phyloP scores from a whole-genome alignment of 2,888 invertebrate genomes.

The Sialis fuliginosa region DNA sequence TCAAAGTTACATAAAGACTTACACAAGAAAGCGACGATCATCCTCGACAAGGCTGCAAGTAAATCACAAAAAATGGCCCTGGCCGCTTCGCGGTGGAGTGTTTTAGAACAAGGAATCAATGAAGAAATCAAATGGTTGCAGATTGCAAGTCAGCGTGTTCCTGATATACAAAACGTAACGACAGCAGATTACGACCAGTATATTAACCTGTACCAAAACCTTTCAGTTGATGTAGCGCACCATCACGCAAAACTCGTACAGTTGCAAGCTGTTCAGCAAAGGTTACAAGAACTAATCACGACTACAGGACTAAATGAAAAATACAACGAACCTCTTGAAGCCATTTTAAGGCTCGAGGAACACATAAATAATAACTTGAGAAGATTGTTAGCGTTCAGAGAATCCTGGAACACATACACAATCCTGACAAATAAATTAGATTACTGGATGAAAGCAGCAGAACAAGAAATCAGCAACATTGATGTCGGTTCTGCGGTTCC shows the following conservation, averaged over 20 bases:
- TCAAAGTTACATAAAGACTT: slow-evolving; percentile 56
- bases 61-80: slow-evolving; percentile 69
- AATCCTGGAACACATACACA: slow-evolving; percentile 62
- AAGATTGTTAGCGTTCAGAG: slow-evolving; percentile 54
- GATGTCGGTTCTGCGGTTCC: slow-evolving; percentile 42
- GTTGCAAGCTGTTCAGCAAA: slow-evolving; percentile 51
- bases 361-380: slow-evolving; percentile 56
- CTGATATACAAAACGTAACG: slow-evolving; percentile 61
- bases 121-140: slow-evolving; percentile 71
- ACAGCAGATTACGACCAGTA: slow-evolving; percentile 73
- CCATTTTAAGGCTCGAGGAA: slow-evolving; percentile 53
- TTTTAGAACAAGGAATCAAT: slow-evolving; percentile 62
- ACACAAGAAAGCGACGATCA: slow-evolving; percentile 54
- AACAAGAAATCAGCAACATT: slow-evolving; percentile 47
- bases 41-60: slow-evolving; percentile 65
- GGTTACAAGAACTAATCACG: slow-evolving; percentile 53
- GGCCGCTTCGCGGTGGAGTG: slow-evolving; percentile 70
- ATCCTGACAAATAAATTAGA: slow-evolving; percentile 54
- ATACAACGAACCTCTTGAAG: slow-evolving; percentile 53
- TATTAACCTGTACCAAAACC: slow-evolving; percentile 63
- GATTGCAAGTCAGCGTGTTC: slow-evolving; percentile 68
- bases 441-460: slow-evolving; percentile 57
- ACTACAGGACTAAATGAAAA: slow-evolving; percentile 58
- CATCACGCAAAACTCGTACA: slow-evolving; percentile 65
- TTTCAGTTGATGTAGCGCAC: slow-evolving; percentile 60